Percentiles rank a stretch among this genome's conserved stretches.
Conservation (phyloP, 2,888 invertebrate genomes). For the Scaptomyza cyrtandrae region DNA sequence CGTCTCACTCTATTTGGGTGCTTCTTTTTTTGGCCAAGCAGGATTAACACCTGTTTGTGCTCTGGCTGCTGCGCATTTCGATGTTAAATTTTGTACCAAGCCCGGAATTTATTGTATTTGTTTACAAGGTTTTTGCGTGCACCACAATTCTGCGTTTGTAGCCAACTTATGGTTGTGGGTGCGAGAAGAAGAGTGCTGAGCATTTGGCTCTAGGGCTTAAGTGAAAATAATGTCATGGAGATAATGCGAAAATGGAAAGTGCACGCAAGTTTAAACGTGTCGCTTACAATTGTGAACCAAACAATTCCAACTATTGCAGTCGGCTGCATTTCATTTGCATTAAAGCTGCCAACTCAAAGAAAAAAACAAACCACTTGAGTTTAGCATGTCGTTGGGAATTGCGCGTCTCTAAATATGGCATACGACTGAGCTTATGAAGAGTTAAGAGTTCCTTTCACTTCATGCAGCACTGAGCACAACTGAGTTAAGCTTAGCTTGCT, state of each 20-base stretch:
- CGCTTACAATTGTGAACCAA: slow-evolving; percentile 30
- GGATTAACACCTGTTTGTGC: slow-evolving; percentile 80
- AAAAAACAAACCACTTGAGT: slow-evolving; percentile 35
- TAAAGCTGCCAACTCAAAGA: slow-evolving; percentile 43
- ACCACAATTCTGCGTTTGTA: slow-evolving; percentile 60
- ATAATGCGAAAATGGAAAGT: slow-evolving; percentile 74
- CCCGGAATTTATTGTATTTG: slow-evolving; percentile 75
- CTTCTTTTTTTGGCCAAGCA: slow-evolving; percentile 48
- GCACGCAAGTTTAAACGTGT: slow-evolving; percentile 46
- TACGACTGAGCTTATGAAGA: slow-evolving; percentile 30
- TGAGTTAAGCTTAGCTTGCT: not conserved
- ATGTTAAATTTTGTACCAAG: slow-evolving; percentile 60
- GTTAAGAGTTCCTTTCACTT: slow-evolving; percentile 27
- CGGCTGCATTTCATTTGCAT: slow-evolving; percentile 70
- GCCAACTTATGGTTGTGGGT: slow-evolving; percentile 50
- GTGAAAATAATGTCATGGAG: slow-evolving; percentile 68
- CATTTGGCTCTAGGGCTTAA: slow-evolving; percentile 62
- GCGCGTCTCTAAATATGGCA: slow-evolving; percentile 13
- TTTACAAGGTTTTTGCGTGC: slow-evolving; percentile 78
- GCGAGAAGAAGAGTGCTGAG: slow-evolving; percentile 5
- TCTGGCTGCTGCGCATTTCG: slow-evolving; percentile 52
- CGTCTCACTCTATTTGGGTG: slow-evolving; percentile 17
- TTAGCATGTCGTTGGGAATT: slow-evolving; percentile 31
- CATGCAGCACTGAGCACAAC: slow-evolving; percentile 4
- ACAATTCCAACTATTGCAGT: slow-evolving; percentile 13